These are phyloP conservation scores for Panagrolaimus sp. DNA, from an alignment of 1,140 invertebrate species.

Conservation along the genomic window DNA sequence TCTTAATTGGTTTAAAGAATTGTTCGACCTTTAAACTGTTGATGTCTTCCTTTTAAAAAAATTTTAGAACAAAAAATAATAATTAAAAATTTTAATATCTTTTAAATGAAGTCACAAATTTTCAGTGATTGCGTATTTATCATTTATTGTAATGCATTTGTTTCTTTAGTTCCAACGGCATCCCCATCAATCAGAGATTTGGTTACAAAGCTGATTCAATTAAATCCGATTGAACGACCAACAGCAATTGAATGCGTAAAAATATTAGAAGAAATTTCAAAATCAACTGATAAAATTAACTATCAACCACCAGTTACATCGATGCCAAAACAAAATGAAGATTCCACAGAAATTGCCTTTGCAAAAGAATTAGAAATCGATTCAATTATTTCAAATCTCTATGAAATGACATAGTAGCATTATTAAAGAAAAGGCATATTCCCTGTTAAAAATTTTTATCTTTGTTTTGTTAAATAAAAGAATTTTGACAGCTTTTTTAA, in stretches of 20 bases:
- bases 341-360: neutral
- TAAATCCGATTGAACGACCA: neutral
- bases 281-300: neutral
- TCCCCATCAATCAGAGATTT: neutral
- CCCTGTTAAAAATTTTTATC: too few species aligned
- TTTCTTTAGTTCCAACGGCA: conserved; percentile 7
- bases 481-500: too few species aligned
- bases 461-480: too few species aligned
- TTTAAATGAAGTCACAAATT: too few species aligned
- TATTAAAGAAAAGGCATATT: too few species aligned
- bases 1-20: too few species aligned
- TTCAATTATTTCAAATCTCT: neutral
- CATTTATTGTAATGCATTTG: neutral
- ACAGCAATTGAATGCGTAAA: conserved; percentile 1
- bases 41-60: too few species aligned
- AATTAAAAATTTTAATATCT: too few species aligned
- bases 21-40: too few species aligned
- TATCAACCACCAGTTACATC: neutral
- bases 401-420: too few species aligned
- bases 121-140: too few species aligned
- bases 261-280: neutral
- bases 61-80: too few species aligned
- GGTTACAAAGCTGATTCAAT: neutral
- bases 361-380: conserved; percentile 7
- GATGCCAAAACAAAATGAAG: neutral